phyloP scores from a whole-genome alignment of 2,113 vertebrate species.

The Anseranas semipalmata region DNA sequence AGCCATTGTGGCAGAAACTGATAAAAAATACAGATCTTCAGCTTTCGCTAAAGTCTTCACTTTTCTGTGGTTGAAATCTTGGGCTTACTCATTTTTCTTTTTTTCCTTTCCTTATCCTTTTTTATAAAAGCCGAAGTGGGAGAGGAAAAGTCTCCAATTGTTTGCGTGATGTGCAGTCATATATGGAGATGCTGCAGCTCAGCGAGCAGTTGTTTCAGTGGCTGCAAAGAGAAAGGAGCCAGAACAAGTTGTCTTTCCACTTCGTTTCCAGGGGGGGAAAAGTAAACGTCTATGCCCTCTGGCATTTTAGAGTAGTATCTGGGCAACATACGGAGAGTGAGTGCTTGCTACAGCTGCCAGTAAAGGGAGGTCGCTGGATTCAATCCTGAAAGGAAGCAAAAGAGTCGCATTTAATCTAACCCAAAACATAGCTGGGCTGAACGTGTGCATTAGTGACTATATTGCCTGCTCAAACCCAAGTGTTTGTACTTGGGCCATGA shows the following conservation, averaged over 20 bases:
- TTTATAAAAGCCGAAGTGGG: background rate
- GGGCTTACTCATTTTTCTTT: background rate
- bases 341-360: slow-evolving; percentile 96
- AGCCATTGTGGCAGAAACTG: slow-evolving; percentile 28
- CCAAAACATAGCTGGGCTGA: background rate
- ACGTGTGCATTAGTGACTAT: background rate
- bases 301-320: slow-evolving; percentile 90
- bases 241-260: slow-evolving; percentile 59
- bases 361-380: slow-evolving; percentile 96
- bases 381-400: slow-evolving; percentile 84
- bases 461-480: background rate
- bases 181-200: slow-evolving; percentile 18
- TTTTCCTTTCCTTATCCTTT: background rate
- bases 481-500: background rate
- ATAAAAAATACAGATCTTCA: background rate
- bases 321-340: slow-evolving; percentile 96
- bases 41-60: background rate
- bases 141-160: background rate
- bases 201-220: slow-evolving; percentile 28
- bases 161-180: slow-evolving; percentile 6
- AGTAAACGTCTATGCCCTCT: slow-evolving; percentile 37
- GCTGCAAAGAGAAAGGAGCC: slow-evolving; percentile 18
- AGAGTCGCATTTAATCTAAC: background rate
- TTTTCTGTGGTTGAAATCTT: background rate
- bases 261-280: slow-evolving; percentile 24